These are phyloP conservation scores for Drosophila pseudotakahashii DNA, from an alignment of 2,888 invertebrate genomes.

Conservation along the genomic window DNA sequence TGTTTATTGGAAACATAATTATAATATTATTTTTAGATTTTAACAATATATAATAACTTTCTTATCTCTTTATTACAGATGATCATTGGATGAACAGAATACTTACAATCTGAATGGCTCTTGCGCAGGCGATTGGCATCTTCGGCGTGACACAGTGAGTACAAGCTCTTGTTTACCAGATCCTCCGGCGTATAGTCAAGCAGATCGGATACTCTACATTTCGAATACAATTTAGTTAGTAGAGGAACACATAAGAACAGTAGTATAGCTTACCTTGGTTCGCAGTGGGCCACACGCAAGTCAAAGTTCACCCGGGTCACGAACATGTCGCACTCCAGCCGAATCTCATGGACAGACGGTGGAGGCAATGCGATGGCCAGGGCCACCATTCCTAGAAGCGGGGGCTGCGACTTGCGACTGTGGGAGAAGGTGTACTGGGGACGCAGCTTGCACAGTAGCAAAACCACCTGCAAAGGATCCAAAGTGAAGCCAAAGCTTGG, in stretches of 20 bases:
- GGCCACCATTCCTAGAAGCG: conserved; percentile 96
- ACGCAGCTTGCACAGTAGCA: conserved; percentile 95
- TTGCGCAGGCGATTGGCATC: conserved; percentile 97
- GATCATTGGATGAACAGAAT: conserved; percentile 14
- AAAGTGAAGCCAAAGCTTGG: conserved; percentile 11
- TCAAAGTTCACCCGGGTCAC: conserved; percentile 98
- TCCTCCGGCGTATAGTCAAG: conserved; percentile 97
- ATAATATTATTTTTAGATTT: no score
- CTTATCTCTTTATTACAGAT: neutral
- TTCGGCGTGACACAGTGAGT: conserved; percentile 97
- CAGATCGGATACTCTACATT: conserved; percentile 93
- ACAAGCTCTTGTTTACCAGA: conserved; percentile 95
- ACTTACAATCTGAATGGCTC: conserved; percentile 98
- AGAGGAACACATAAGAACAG: no score
- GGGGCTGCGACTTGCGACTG: conserved; percentile 93
- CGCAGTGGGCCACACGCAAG: conserved; percentile 98
- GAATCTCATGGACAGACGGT: conserved; percentile 98
- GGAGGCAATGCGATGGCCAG: conserved; percentile 98
- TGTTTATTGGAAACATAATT: no score
- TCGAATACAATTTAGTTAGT: neutral
- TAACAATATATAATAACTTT: neutral
- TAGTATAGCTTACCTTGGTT: conserved; percentile 90
- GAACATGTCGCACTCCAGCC: conserved; percentile 97
- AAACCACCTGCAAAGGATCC: conserved; percentile 89
- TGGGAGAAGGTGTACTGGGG: conserved; percentile 97